Evolutionary conservation across 2,888 invertebrate species (phyloP).

Genomic region (Reticulitermes lucifugus): DNA sequence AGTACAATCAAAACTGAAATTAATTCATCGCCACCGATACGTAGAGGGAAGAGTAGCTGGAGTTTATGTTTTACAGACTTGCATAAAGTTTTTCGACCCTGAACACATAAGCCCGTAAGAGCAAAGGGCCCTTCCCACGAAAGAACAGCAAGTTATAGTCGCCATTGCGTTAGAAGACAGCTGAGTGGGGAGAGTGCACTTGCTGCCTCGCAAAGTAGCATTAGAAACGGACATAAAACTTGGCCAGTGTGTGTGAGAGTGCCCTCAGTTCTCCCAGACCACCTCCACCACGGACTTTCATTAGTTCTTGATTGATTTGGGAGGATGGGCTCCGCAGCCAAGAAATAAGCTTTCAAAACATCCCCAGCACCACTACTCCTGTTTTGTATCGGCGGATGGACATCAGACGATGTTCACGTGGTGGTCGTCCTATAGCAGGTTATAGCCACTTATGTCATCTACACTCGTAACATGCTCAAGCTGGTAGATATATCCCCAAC

Average conservation of each 20-base stretch:
- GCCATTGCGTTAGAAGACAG: conserved; percentile 29
- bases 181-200: conserved; percentile 36
- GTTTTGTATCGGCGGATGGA: conserved; percentile 41
- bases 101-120: neutral
- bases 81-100: too few species aligned
- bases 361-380: conserved; percentile 32
- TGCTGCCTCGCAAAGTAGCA: conserved; percentile 39
- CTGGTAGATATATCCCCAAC: neutral
- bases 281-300: conserved; percentile 32
- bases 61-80: too few species aligned
- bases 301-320: conserved; percentile 49
- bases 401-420: conserved; percentile 6
- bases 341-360: conserved; percentile 37
- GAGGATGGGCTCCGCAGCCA: conserved; percentile 39
- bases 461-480: neutral
- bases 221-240: conserved; percentile 47
- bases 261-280: conserved; percentile 9
- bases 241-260: conserved; percentile 37
- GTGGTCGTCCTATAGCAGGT: conserved; percentile 5
- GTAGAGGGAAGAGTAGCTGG: too few species aligned
- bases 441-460: conserved; percentile 34
- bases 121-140: neutral
- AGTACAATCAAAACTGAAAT: too few species aligned
- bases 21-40: too few species aligned
- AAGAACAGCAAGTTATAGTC: neutral